These are phyloP conservation scores for Eptatretus atami DNA, from an alignment of 2,797 vertebrate genomes.

Conservation along the genomic window DNA sequence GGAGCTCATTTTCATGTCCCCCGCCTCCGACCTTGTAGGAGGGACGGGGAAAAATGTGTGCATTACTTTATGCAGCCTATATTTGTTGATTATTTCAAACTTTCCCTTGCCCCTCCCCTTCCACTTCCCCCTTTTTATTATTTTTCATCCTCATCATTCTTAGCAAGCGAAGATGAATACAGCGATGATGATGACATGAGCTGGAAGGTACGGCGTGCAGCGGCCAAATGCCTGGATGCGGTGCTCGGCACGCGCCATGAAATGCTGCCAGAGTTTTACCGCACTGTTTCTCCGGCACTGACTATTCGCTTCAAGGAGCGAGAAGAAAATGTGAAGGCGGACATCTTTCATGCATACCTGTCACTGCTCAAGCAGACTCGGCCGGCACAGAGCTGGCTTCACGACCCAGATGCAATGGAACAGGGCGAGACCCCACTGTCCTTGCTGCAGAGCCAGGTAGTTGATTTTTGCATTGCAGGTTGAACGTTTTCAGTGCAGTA, in stretches of 20 bases:
- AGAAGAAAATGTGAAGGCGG: constrained; percentile 60
- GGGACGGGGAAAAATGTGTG: too few relatives aligned
- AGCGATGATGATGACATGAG: constrained; percentile 89
- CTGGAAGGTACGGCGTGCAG: constrained; percentile 70
- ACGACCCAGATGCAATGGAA: constrained; percentile 12
- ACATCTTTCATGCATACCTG: constrained; percentile 43
- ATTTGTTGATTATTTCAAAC: not conserved
- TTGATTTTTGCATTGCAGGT: not conserved
- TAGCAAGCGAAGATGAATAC: constrained; percentile 62
- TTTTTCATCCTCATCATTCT: not conserved
- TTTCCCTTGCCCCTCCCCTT: not conserved
- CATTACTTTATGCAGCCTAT: too few relatives aligned
- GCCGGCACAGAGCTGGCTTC: constrained; percentile 27
- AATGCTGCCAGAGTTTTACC: constrained; percentile 39
- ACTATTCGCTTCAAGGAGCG: constrained; percentile 55
- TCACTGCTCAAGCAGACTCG: constrained; percentile 40
- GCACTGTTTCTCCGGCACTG: constrained; percentile 29
- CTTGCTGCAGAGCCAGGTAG: constrained; percentile 40
- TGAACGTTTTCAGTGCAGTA: too few relatives aligned
- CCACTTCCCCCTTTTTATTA: constrained; percentile 8
- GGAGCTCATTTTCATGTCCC: too few relatives aligned
- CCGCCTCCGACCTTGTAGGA: too few relatives aligned
- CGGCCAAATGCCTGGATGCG: constrained; percentile 52
- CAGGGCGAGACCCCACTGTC: constrained; percentile 23
- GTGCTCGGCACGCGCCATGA: constrained; percentile 33